Evolutionary conservation across 2,113 vertebrate species (phyloP).

Genomic region (Leiothrix lutea): DNA sequence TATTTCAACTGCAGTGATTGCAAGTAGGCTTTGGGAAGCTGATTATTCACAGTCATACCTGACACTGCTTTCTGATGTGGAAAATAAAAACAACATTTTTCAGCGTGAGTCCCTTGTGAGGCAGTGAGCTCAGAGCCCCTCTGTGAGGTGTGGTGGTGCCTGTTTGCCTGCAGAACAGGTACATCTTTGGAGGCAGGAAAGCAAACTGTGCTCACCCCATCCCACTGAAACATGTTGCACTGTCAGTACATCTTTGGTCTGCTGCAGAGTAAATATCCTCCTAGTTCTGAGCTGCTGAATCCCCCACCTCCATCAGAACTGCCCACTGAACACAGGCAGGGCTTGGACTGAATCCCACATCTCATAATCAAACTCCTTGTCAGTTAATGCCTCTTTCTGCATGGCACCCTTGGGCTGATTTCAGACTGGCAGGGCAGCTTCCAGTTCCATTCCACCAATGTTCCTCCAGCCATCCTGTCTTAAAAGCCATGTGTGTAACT

Average conservation of each 20-base stretch:
- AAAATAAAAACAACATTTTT: not conserved
- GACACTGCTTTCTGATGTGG: not conserved
- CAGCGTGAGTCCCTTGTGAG: not conserved
- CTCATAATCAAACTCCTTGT: not conserved
- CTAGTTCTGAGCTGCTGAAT: not conserved
- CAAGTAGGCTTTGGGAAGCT: not conserved
- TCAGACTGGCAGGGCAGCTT: not conserved
- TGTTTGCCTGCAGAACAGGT: not conserved
- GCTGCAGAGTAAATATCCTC: not conserved
- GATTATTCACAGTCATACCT: not conserved
- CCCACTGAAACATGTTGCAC: fast-evolving
- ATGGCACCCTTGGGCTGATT: not conserved
- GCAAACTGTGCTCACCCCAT: not conserved
- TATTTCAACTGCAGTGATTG: not conserved
- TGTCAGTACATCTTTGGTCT: not conserved
- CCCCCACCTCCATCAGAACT: not conserved
- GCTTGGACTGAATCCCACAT: not conserved
- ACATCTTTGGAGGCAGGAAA: not conserved
- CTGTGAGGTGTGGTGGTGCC: not conserved
- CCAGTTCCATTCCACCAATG: not conserved
- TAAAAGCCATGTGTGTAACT: not conserved
- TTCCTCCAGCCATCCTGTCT: not conserved
- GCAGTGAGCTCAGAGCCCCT: not conserved
- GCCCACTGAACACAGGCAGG: not conserved
- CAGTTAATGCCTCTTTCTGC: not conserved